Base-by-base conservation (phyloP, 2,888 invertebrate species). In the Lasioglossum figueresi region DNA sequence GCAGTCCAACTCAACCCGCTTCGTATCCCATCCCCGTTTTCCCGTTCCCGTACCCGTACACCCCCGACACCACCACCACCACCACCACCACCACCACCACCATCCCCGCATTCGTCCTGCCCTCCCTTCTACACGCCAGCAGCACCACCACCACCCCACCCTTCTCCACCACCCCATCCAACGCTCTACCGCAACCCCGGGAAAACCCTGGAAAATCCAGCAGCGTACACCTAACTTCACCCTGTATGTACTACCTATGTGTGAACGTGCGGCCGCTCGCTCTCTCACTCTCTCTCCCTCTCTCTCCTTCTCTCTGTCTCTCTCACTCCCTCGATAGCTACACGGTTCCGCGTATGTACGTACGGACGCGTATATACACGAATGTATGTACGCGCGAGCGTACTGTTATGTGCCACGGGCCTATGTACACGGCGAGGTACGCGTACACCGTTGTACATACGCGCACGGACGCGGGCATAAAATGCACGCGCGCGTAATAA, bases 161-260 rank as follows among this genome's bases (percentile, higher is more conserved):
- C 16, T 34, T 23, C 59, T 27, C 59, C 34, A 19, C 8, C 88
- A 83, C 88, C 89, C 89, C 87, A 89, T 89, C 90, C 92, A 88
- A 86, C 89, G 91, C 90, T 92, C 92, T 92, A 93, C 92, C 93
- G 92, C 92, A 92, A 93, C 93, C 93, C 94, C 93, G 94, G 94
- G 94, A 94, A 94, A 94, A 94, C 93, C 94, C 94, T 94, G 94
- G 94, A 94, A 94, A 94, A 94, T 94, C 94, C 94, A 94, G 93
- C 93, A 91, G 89, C 89, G 88, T 82, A 85, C 88, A 91, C 91
- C 92, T 89, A 92, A 92, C 93, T 92, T 93, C 89, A 92, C 92
- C 91, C 88, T 83, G 76, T 87, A 81, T 80, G 79, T 88, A 85
- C 74, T 80, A 68, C 37, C 71, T 83, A 76, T 87, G 82, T 85